Percentiles rank a stretch among this genome's conserved stretches.
These are phyloP conservation scores for Phyto melanocephala DNA, from an alignment of 2,888 invertebrate genomes.

Conservation along the genomic window DNA sequence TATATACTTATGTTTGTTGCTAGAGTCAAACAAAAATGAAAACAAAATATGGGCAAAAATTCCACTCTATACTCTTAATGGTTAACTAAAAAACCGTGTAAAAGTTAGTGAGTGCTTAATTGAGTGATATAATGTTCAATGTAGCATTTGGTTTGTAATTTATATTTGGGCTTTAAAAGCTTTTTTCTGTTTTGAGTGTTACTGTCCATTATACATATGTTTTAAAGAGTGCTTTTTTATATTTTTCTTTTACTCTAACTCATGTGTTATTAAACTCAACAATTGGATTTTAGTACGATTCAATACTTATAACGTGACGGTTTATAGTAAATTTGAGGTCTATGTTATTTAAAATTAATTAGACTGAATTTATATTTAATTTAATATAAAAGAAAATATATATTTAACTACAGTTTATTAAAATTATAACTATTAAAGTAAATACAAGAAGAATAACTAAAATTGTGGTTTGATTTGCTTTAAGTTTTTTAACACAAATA, in stretches of 20 bases:
- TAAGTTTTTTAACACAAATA: neutral
- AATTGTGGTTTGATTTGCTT: neutral
- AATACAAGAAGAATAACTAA: slow-evolving; percentile 4
- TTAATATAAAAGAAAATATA: neutral
- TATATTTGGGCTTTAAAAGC: slow-evolving; percentile 17
- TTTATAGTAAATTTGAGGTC: slow-evolving; percentile 44
- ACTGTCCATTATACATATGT: neutral
- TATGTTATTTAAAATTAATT: slow-evolving; percentile 33
- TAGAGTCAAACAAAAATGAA: too few relatives aligned
- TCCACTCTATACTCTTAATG: too few relatives aligned
- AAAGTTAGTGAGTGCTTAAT: neutral
- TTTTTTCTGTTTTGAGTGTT: slow-evolving; percentile 21
- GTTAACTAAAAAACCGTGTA: too few relatives aligned
- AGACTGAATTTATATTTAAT: slow-evolving; percentile 30
- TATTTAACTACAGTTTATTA: neutral
- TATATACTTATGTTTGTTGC: too few relatives aligned
- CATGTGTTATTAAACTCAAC: slow-evolving; percentile 60
- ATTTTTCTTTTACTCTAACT: slow-evolving; percentile 41
- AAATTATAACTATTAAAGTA: slow-evolving; percentile 16
- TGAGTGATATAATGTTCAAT: neutral
- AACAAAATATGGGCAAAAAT: too few relatives aligned
- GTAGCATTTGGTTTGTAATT: neutral
- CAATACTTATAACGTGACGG: slow-evolving; percentile 65
- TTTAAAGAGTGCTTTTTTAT: slow-evolving; percentile 15
- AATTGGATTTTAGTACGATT: slow-evolving; percentile 64